Evolutionary conservation across 2,797 vertebrate genomes (phyloP).

Genomic region (Tenualosa ilisha): DNA sequence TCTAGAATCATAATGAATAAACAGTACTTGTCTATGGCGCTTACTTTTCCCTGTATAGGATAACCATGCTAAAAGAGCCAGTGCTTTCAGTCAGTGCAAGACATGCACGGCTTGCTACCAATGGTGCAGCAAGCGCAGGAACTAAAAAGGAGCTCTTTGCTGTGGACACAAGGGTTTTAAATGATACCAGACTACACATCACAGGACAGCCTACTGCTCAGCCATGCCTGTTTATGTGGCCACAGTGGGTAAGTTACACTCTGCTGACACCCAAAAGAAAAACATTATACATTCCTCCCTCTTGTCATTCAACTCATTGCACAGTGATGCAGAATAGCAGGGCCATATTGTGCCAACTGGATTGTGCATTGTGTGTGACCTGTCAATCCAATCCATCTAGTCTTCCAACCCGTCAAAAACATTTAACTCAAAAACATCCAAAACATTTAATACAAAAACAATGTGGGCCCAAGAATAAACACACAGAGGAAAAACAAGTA

Average conservation of each 20-base stretch:
- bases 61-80: not conserved
- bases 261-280: not conserved
- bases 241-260: not conserved
- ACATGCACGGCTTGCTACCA: not conserved
- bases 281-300: not conserved
- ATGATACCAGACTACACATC: not conserved
- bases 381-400: not conserved
- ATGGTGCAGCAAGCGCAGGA: not conserved
- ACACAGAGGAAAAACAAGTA: not conserved
- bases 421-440: not conserved
- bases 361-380: not conserved
- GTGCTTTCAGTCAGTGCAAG: not conserved
- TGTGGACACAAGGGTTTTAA: not conserved
- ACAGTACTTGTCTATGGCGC: not conserved
- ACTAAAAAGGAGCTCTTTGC: not conserved
- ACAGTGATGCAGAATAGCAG: not conserved
- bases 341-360: not conserved
- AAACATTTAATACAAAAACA: not conserved
- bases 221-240: not conserved
- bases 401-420: not conserved
- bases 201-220: not conserved
- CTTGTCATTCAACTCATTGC: not conserved
- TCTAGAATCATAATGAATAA: not conserved
- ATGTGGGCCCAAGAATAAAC: not conserved
- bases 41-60: not conserved